A percentile compares a stretch with the other conserved stretches of the same genome.
phyloP scores from a whole-genome alignment of 2,797 vertebrate genomes.

The Lagocephalus sceleratus region DNA sequence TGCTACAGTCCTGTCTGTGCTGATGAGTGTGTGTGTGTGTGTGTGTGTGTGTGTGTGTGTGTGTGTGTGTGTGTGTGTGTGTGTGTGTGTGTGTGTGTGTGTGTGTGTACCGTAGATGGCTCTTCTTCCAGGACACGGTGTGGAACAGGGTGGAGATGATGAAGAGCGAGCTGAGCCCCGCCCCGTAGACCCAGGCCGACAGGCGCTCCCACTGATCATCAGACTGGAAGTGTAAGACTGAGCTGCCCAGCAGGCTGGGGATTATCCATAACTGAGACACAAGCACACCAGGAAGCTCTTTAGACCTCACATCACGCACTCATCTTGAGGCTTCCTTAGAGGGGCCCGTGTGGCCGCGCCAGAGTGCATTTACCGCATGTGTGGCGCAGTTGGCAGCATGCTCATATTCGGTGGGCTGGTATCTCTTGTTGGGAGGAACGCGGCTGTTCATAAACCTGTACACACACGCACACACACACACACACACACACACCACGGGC shows the following conservation, averaged over 20 bases:
- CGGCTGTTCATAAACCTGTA: conserved; percentile 94
- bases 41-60: conserved; percentile 30
- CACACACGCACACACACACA: conserved; percentile 39
- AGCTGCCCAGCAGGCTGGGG: conserved; percentile 91
- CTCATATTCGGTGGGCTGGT: conserved; percentile 94
- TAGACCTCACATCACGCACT: conserved; percentile 1
- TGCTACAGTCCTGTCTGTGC: neutral
- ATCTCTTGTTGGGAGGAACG: conserved; percentile 89
- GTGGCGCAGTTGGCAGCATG: conserved; percentile 95
- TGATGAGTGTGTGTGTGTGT: conserved; percentile 8
- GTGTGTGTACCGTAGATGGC: conserved; percentile 83
- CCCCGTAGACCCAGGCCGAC: conserved; percentile 83
- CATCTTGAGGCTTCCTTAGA: conserved; percentile 11
- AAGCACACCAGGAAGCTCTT: conserved; percentile 7
- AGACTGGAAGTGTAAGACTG: conserved; percentile 86
- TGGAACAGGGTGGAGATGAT: conserved; percentile 94
- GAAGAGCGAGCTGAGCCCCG: conserved; percentile 90
- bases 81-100: conserved; percentile 8
- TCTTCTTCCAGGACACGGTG: conserved; percentile 94
- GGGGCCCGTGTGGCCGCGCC: conserved; percentile 19
- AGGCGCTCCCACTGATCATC: conserved; percentile 87
- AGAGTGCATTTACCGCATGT: conserved; percentile 84
- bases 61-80: conserved; percentile 17
- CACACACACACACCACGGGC: conserved; percentile 24
- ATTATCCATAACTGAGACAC: conserved; percentile 86